These are phyloP conservation scores for Panorpa germanica DNA, from an alignment of 2,888 invertebrate species.

Conservation along the genomic window DNA sequence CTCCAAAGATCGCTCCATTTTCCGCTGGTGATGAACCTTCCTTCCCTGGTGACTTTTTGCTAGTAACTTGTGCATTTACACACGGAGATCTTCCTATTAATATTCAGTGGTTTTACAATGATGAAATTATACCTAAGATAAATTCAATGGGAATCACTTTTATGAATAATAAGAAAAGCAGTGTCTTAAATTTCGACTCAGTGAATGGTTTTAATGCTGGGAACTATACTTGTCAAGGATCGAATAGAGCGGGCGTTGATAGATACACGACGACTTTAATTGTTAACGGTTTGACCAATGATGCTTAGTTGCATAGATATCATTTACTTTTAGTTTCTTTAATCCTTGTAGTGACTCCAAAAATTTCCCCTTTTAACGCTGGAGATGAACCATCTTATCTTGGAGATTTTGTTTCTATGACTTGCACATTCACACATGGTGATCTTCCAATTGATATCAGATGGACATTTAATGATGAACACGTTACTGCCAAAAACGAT, in stretches of 20 bases:
- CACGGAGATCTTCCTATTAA: conserved; percentile 44
- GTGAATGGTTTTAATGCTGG: conserved; percentile 44
- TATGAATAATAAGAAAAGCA: conserved; percentile 15
- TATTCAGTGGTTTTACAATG: conserved; percentile 38
- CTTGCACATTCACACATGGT: conserved; percentile 41
- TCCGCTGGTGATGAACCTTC: conserved; percentile 50
- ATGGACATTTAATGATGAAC: conserved; percentile 56
- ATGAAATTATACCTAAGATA: no score
- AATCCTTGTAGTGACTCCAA: conserved; percentile 36
- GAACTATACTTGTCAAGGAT: conserved; percentile 35
- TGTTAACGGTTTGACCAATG: conserved; percentile 45
- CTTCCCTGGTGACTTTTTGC: conserved; percentile 46
- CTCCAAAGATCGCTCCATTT: conserved; percentile 52
- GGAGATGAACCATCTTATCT: conserved; percentile 39
- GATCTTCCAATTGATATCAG: conserved; percentile 51
- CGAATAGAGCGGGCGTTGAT: conserved; percentile 33
- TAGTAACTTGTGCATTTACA: conserved; percentile 34
- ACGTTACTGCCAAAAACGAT: no score
- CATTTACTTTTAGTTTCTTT: conserved; percentile 9
- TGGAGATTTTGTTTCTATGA: conserved; percentile 40
- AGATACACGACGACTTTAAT: conserved; percentile 29
- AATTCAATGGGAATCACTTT: conserved; percentile 5
- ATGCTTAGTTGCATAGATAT: conserved; percentile 2
- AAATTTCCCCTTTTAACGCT: conserved; percentile 43
- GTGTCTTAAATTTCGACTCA: conserved; percentile 47